Evolutionary conservation across 2,888 invertebrate genomes (phyloP).

Genomic region (Cephus sareptanus): DNA sequence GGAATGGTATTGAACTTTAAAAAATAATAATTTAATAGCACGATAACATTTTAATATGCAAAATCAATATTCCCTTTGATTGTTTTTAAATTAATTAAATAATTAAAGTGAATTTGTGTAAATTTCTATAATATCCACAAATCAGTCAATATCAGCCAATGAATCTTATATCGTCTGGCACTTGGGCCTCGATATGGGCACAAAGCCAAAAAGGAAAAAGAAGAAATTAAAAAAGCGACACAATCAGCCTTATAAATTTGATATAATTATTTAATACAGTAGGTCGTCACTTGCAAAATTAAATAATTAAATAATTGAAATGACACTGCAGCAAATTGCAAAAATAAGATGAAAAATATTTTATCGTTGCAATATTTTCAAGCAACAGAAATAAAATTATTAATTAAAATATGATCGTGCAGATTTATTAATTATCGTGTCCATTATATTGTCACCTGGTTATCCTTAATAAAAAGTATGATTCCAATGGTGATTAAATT

Average conservation of each 20-base stretch:
- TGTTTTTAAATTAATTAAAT: background rate
- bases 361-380: no score
- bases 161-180: background rate
- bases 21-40: background rate
- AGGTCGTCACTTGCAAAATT: no score
- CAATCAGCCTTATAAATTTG: background rate
- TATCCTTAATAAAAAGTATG: background rate
- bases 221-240: background rate
- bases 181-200: no score
- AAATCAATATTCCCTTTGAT: background rate
- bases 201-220: no score
- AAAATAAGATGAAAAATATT: no score
- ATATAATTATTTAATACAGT: no score
- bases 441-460: background rate
- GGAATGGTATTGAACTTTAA: background rate
- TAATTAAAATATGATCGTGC: no score
- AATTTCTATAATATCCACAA: background rate
- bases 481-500: background rate
- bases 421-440: no score
- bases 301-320: no score
- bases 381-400: no score
- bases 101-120: background rate
- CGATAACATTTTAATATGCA: background rate
- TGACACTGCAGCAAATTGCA: no score
- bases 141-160: background rate